Evolutionary conservation across 2,113 vertebrate genomes (phyloP), one percentile per base, ranked within the genome.

Genomic region (Otis tarda): DNA sequence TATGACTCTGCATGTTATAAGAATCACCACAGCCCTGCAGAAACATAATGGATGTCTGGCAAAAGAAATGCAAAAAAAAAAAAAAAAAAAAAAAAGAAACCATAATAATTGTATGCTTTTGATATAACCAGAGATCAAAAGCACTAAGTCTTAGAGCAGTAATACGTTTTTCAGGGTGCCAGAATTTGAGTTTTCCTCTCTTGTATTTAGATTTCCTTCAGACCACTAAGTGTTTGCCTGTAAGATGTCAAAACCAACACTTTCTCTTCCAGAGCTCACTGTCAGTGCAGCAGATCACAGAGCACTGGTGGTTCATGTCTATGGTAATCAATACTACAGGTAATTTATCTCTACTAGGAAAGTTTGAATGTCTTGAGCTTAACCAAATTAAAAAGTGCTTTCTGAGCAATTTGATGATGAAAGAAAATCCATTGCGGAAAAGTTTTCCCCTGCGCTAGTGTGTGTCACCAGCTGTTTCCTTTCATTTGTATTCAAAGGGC

Each of bases 401-500:
- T 93, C 70, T 69, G 47, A 89, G 20, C 8, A 90, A 83, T 67
- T 69, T 83, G 50, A n/a, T 86, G 61, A 87, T 84, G 31, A 91
- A 95, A 80, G 55, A 82, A 94, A 83, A 74, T 52, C 4, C 67
- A 56, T 65, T 65, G 65, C 55, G 55, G 55, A 82, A 88, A 95
- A 74, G 17, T 91, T 88, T 91, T 12, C 25, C 37, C 25, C 24
- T 91, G 55, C 3, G 1, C 37, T 85, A 55, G 6, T 76, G 55
- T 69, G 14, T 57, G 88, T 83, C 28, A 55, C 87, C 90, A 95
- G 82, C 84, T 95, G 95, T 83, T 95, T 80, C 27, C 22, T 61
- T 87, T 83, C 37, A 95, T 97, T 97, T 94, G 47, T 83, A 96
- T 95, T 96, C 93, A 67, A 87, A 74, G 31, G 55, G 18, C 70